A percentile compares a stretch with the other conserved stretches of the same genome.
These are phyloP conservation scores for Pandemis corylana DNA, from an alignment of 2,888 invertebrate species.

Conservation along the genomic window DNA sequence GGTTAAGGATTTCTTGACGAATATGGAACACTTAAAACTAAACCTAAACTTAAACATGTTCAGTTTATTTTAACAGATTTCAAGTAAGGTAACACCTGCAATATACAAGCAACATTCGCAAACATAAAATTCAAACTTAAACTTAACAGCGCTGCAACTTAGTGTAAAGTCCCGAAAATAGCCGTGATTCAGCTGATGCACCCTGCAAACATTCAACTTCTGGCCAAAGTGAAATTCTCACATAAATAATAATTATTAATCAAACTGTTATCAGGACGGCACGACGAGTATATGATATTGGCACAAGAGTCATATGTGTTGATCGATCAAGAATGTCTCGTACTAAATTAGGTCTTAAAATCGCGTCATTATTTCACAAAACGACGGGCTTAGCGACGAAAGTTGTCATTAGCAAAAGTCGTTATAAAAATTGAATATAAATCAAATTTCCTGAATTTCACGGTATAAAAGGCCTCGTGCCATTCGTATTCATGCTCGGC, in stretches of 20 bases:
- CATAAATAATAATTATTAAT: background rate
- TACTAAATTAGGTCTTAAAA: background rate
- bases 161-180: conserved; percentile 28
- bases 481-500: conserved; percentile 67
- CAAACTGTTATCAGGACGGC: background rate
- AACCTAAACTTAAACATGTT: background rate
- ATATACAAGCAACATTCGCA: conserved; percentile 29
- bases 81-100: conserved; percentile 9
- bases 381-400: background rate
- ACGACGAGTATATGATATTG: background rate
- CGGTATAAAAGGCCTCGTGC: conserved; percentile 64
- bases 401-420: background rate
- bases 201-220: conserved; percentile 27
- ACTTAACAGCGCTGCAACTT: conserved; percentile 19
- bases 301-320: background rate
- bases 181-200: conserved; percentile 10
- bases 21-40: background rate
- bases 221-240: conserved; percentile 1
- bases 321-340: background rate
- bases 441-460: conserved; percentile 65
- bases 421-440: conserved; percentile 62
- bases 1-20: too few relatives aligned
- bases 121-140: conserved; percentile 26
- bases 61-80: background rate
- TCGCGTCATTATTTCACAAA: background rate